Conservation (phyloP, 1,140 invertebrate genomes). For the Sarcophaga bullata region DNA sequence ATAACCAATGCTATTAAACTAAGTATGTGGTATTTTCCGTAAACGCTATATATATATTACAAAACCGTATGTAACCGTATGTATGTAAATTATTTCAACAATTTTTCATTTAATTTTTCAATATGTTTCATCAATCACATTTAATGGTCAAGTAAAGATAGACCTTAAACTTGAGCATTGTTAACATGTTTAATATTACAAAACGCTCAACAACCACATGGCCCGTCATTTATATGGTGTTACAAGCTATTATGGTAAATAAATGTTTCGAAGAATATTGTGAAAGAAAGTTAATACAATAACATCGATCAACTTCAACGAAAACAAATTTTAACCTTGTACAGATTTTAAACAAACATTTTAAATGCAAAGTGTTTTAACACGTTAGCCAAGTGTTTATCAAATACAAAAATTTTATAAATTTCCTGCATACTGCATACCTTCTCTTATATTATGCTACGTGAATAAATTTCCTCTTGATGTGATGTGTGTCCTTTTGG, state of each 20-base stretch:
- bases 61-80: no score
- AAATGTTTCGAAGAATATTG: conserved; percentile 19
- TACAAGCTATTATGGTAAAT: conserved; percentile 16
- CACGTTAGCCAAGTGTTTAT: no score
- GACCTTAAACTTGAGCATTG: neutral
- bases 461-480: neutral
- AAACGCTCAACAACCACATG: neutral
- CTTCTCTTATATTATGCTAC: neutral
- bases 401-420: neutral
- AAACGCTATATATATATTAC: neutral
- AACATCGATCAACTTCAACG: no score
- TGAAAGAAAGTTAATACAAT: neutral
- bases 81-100: no score
- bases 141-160: conserved; percentile 12
- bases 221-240: neutral
- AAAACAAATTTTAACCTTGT: no score
- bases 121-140: conserved; percentile 15
- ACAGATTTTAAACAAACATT: no score
- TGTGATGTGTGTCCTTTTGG: no score
- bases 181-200: neutral
- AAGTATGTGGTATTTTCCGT: no score
- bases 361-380: no score
- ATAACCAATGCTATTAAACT: no score
- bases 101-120: conserved; percentile 24
- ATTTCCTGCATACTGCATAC: neutral